Conservation (phyloP, 2,797 vertebrate genomes). For the Urosaurus nigricauda region DNA sequence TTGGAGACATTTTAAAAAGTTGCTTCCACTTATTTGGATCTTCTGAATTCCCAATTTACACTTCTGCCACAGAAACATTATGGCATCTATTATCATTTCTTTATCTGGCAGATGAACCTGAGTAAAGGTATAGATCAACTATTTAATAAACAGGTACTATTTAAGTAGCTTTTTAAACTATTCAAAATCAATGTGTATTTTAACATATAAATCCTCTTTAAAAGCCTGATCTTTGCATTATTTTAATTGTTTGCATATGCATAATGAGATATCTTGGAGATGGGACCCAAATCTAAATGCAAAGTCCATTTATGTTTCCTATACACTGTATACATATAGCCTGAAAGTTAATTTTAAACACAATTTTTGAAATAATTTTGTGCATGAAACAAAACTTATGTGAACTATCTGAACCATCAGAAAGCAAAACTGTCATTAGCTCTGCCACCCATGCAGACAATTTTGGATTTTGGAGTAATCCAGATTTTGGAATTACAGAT, state of each 20-base stretch:
- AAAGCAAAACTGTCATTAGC: too few species aligned
- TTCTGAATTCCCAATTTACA: conserved; percentile 83
- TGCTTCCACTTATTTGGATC: conserved; percentile 71
- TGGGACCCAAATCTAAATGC: too few species aligned
- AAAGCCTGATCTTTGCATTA: background rate
- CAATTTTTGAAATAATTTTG: too few species aligned
- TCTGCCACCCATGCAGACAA: too few species aligned
- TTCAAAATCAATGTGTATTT: conserved; percentile 11
- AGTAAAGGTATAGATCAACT: conserved; percentile 31
- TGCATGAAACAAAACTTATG: too few species aligned
- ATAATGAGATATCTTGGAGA: background rate
- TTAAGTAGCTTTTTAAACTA: rapidly evolving
- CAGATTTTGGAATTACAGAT: too few species aligned
- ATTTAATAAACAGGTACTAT: conserved; percentile 9
- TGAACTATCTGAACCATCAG: too few species aligned
- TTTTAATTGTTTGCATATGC: background rate
- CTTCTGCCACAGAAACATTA: conserved; percentile 88
- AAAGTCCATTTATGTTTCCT: too few species aligned
- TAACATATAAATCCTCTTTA: background rate
- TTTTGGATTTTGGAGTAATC: too few species aligned
- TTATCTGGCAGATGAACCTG: conserved; percentile 84
- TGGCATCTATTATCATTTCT: conserved; percentile 85
- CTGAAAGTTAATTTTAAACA: too few species aligned
- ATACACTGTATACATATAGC: too few species aligned
- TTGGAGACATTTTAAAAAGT: conserved; percentile 72